Conservation (phyloP, 2,888 invertebrate genomes). For the Phalera bucephala region DNA sequence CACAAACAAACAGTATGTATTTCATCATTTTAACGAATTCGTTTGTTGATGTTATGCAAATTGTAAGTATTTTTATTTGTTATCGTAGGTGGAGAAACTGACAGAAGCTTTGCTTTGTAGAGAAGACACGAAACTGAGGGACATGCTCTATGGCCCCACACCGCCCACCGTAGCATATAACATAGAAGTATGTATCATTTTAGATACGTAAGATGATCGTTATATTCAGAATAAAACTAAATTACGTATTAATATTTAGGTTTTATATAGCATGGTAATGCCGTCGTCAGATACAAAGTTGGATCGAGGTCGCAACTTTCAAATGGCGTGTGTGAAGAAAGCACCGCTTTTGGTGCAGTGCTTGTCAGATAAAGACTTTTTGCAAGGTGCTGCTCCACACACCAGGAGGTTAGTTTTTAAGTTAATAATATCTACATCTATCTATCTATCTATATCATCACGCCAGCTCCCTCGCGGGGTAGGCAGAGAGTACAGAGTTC, state of each 20-base stretch:
- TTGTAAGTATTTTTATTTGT: slow-evolving; percentile 6
- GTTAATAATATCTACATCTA: no score
- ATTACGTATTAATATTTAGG: slow-evolving; percentile 53
- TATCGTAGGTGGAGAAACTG: slow-evolving; percentile 63
- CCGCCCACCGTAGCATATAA: slow-evolving; percentile 79
- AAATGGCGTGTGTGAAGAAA: slow-evolving; percentile 85
- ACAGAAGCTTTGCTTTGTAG: slow-evolving; percentile 70
- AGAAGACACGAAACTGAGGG: slow-evolving; percentile 67
- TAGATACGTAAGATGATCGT: not conserved
- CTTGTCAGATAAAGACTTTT: slow-evolving; percentile 75
- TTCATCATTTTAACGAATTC: not conserved
- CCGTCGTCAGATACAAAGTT: slow-evolving; percentile 93
- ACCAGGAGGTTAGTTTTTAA: slow-evolving; percentile 61
- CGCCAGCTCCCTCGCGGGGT: no score
- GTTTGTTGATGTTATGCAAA: not conserved
- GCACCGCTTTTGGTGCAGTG: slow-evolving; percentile 74
- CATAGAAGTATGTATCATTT: slow-evolving; percentile 53
- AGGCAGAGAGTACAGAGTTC: no score
- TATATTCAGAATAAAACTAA: slow-evolving; percentile 3
- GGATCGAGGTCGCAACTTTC: slow-evolving; percentile 84
- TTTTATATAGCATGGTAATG: slow-evolving; percentile 95
- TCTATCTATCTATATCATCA: no score
- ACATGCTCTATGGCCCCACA: slow-evolving; percentile 73
- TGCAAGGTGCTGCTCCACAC: slow-evolving; percentile 70
- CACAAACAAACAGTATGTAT: slow-evolving; percentile 84